phyloP scores from a whole-genome alignment of 1,140 invertebrate genomes.

The Heliconius hermathena region DNA sequence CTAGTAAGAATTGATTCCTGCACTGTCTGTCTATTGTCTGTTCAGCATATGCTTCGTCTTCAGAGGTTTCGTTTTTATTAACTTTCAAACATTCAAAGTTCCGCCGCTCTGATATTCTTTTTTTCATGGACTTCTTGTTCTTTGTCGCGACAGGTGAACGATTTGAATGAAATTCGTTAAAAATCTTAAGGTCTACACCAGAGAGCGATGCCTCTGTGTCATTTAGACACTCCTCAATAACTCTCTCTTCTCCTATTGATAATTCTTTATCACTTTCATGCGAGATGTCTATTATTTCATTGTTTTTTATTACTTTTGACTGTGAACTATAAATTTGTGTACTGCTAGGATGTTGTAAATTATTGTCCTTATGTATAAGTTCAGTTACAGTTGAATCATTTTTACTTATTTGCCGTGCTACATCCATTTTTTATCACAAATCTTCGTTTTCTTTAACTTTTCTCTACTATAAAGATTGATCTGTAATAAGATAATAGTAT shows the following conservation, averaged over 20 bases:
- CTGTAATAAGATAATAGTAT: too few species aligned
- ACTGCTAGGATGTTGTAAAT: neutral
- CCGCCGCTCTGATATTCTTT: neutral
- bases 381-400: too few species aligned
- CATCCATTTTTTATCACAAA: too few species aligned
- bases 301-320: neutral
- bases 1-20: too few species aligned
- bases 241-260: neutral
- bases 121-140: neutral
- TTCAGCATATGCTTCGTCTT: neutral
- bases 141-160: neutral
- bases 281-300: neutral
- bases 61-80: neutral
- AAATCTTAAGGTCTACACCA: neutral
- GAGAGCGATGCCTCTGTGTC: neutral
- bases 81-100: neutral
- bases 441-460: too few species aligned
- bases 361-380: too few species aligned
- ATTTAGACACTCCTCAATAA: neutral
- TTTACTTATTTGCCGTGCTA: too few species aligned
- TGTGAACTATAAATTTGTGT: neutral
- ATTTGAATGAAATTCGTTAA: neutral
- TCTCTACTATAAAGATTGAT: too few species aligned
- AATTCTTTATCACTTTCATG: neutral
- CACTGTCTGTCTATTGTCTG: neutral